phyloP scores from a whole-genome alignment of 2,113 vertebrate genomes.

The Trinectes maculatus region DNA sequence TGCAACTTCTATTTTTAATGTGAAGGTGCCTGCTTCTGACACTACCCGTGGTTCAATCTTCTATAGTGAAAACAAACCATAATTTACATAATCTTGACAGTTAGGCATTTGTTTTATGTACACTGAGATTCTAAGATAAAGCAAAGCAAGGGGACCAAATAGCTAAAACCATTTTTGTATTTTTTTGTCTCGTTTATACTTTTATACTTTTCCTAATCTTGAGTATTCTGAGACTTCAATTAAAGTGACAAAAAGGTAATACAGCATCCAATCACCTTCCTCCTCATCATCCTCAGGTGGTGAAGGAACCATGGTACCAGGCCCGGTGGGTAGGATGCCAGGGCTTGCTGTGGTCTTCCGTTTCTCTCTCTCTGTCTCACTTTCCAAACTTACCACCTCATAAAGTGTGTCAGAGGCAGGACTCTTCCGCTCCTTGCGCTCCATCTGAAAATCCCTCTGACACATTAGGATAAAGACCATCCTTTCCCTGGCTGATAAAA shows the following conservation, averaged over 20 bases:
- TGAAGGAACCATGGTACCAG: slow-evolving; percentile 90
- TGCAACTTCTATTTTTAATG: no score
- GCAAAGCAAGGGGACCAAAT: background rate
- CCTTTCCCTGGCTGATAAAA: no score
- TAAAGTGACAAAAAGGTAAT: background rate
- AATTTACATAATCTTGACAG: background rate
- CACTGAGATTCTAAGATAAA: background rate
- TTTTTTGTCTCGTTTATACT: background rate
- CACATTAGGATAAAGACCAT: background rate
- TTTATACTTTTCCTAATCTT: background rate
- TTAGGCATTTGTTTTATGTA: background rate
- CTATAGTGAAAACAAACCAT: background rate
- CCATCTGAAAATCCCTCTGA: slow-evolving; percentile 85
- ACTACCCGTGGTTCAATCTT: background rate
- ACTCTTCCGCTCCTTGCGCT: slow-evolving; percentile 93
- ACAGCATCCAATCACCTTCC: slow-evolving; percentile 84
- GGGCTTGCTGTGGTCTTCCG: slow-evolving; percentile 95
- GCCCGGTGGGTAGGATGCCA: slow-evolving; percentile 83
- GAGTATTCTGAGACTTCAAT: background rate
- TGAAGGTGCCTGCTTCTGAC: no score
- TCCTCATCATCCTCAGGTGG: slow-evolving; percentile 98
- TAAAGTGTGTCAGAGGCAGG: slow-evolving; percentile 90
- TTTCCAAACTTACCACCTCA: slow-evolving; percentile 95
- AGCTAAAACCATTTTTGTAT: background rate
- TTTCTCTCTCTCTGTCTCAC: slow-evolving; percentile 91